Conservation (phyloP, 2,113 vertebrate species). For the Hippocampus guttulatus region DNA sequence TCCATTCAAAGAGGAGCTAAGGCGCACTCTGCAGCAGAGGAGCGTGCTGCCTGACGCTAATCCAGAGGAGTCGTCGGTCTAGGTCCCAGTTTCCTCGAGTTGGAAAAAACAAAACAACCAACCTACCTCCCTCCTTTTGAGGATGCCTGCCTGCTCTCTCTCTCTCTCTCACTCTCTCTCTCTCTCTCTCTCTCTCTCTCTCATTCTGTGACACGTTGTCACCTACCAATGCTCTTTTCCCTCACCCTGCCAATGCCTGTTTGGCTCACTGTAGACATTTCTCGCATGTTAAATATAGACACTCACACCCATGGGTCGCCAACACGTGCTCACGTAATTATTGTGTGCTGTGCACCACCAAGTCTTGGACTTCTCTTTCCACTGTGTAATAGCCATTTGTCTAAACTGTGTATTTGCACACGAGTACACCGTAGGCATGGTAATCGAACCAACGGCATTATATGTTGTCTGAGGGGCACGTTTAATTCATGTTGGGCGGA, state of each 20-base stretch:
- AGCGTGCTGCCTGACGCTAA: constrained; percentile 92
- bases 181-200: constrained; percentile 36
- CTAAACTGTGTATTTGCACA: constrained; percentile 66
- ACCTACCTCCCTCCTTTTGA: constrained; percentile 74
- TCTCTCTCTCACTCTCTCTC: constrained; percentile 17
- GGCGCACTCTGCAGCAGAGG: constrained; percentile 82
- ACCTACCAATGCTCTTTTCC: constrained; percentile 29
- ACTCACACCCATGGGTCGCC: constrained; percentile 39
- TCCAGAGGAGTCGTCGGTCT: constrained; percentile 95
- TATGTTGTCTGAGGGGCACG: constrained; percentile 34
- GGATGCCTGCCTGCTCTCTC: constrained; percentile 59
- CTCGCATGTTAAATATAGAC: constrained; percentile 61
- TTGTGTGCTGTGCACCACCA: constrained; percentile 43
- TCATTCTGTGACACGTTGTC: constrained; percentile 40
- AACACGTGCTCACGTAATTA: constrained; percentile 45
- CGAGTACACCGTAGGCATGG: constrained; percentile 46
- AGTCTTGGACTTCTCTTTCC: constrained; percentile 50
- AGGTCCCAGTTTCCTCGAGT: constrained; percentile 40
- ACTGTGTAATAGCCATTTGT: constrained; percentile 55
- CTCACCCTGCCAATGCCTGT: constrained; percentile 61
- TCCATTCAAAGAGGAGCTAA: constrained; percentile 78
- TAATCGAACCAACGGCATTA: constrained; percentile 37
- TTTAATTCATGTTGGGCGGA: constrained; percentile 41
- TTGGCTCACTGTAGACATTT: constrained; percentile 59
- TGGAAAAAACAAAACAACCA: constrained; percentile 61